These are phyloP conservation scores for Sander lucioperca DNA, from an alignment of 2,113 vertebrate genomes.

Conservation along the genomic window DNA sequence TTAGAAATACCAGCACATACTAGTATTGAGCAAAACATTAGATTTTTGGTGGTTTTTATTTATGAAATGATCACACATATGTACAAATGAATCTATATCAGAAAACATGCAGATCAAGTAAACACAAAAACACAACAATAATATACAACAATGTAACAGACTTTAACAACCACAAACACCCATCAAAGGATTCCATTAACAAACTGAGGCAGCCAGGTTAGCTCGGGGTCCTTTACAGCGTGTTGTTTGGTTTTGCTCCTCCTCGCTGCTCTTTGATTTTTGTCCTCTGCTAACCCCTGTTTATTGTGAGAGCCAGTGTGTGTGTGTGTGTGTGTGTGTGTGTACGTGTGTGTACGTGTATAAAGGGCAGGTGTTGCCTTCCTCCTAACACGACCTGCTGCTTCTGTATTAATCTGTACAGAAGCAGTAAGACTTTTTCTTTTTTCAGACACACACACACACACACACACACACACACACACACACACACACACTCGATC, in stretches of 20 bases:
- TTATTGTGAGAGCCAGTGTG: conserved; percentile 51
- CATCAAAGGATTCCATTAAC: conserved; percentile 44
- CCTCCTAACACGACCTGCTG: conserved; percentile 34
- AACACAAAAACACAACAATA: not conserved
- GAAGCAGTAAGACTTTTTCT: not conserved
- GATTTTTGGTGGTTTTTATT: not conserved
- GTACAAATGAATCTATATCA: not conserved
- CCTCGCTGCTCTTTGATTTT: conserved; percentile 64
- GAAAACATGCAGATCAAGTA: not conserved
- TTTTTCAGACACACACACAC: not conserved
- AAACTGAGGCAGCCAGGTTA: conserved; percentile 37
- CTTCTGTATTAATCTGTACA: conserved; percentile 11
- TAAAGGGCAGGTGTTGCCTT: not conserved
- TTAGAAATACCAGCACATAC: not conserved
- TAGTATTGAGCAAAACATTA: not conserved
- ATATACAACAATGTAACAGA: not conserved
- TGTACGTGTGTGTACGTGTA: not conserved
- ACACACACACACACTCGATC: conserved; percentile 1
- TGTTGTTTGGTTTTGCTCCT: conserved; percentile 45
- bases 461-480: not conserved
- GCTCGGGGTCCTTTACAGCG: conserved; percentile 14
- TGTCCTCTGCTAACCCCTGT: conserved; percentile 60
- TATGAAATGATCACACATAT: not conserved
- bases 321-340: not conserved
- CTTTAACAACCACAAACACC: conserved; percentile 7